Conservation (phyloP, 2,797 vertebrate species). For the Cuculus canorus region DNA sequence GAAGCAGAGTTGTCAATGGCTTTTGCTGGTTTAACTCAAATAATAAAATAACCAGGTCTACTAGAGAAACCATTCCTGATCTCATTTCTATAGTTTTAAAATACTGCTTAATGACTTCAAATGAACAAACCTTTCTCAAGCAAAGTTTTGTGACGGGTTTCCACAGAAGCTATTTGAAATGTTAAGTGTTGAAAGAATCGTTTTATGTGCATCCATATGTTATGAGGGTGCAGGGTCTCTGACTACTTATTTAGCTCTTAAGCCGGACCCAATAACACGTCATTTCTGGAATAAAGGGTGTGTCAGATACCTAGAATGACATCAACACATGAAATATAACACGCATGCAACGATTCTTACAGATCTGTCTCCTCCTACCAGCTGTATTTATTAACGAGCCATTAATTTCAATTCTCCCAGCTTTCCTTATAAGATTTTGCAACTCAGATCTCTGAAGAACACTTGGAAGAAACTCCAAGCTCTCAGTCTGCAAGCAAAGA, state of each 20-base stretch:
- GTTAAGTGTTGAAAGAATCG: neutral
- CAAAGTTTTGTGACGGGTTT: neutral
- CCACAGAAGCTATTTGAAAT: neutral
- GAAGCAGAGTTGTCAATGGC: neutral
- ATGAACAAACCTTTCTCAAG: neutral
- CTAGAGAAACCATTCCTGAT: neutral
- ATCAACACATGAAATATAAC: neutral
- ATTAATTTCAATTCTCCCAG: neutral
- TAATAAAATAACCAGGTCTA: neutral
- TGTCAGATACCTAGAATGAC: neutral
- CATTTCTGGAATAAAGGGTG: neutral
- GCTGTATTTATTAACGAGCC: neutral
- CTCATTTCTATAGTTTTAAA: neutral
- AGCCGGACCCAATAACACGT: neutral
- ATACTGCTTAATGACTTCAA: neutral
- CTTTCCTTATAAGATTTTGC: neutral
- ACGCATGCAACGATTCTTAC: neutral
- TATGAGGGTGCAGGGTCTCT: neutral
- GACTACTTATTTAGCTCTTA: neutral
- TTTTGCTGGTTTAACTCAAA: neutral
- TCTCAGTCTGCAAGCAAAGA: neutral
- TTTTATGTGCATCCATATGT: accelerated
- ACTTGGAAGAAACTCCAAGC: neutral
- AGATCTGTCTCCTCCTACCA: neutral
- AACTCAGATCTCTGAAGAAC: neutral